Percentiles rank a stretch among this genome's conserved stretches.
Conservation (phyloP, 1,140 invertebrate species). For the Wasmannia auropunctata region DNA sequence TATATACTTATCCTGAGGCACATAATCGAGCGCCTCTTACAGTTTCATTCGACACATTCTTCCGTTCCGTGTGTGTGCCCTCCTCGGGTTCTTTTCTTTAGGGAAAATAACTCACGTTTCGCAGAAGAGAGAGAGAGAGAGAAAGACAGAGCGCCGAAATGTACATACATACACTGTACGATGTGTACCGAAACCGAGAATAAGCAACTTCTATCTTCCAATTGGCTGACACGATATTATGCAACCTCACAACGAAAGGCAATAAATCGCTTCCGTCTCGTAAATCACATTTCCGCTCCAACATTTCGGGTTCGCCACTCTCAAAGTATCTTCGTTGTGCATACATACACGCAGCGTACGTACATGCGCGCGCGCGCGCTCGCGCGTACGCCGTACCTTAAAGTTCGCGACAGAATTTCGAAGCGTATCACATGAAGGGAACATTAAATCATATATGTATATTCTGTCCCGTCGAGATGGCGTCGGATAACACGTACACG, state of each 20-base stretch:
- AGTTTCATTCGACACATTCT: slow-evolving; percentile 4
- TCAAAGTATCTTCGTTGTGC: slow-evolving; percentile 16
- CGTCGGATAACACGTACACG: slow-evolving; percentile 21
- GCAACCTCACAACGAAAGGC: slow-evolving; percentile 32
- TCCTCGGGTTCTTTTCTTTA: background rate
- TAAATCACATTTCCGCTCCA: slow-evolving; percentile 49
- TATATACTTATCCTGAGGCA: slow-evolving; percentile 22
- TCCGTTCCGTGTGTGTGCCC: background rate
- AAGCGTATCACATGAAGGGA: slow-evolving; percentile 34
- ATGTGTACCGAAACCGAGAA: background rate
- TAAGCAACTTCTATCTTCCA: slow-evolving; percentile 31
- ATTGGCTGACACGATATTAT: slow-evolving; percentile 50
- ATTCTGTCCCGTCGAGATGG: slow-evolving; percentile 10
- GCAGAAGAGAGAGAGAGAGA: no score
- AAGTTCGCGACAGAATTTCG: slow-evolving; percentile 47
- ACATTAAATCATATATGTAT: slow-evolving; percentile 36
- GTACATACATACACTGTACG: background rate
- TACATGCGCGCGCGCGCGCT: background rate
- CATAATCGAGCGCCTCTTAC: slow-evolving; percentile 3
- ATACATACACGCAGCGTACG: background rate
- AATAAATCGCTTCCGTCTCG: slow-evolving; percentile 53
- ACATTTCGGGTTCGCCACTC: slow-evolving; percentile 39
- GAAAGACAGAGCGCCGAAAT: no score
- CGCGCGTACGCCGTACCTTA: background rate
- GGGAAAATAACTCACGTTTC: background rate